Percentiles rank a stretch among this genome's conserved stretches.
phyloP scores from a whole-genome alignment of 2,888 invertebrate genomes.

The Lithophane socia region DNA sequence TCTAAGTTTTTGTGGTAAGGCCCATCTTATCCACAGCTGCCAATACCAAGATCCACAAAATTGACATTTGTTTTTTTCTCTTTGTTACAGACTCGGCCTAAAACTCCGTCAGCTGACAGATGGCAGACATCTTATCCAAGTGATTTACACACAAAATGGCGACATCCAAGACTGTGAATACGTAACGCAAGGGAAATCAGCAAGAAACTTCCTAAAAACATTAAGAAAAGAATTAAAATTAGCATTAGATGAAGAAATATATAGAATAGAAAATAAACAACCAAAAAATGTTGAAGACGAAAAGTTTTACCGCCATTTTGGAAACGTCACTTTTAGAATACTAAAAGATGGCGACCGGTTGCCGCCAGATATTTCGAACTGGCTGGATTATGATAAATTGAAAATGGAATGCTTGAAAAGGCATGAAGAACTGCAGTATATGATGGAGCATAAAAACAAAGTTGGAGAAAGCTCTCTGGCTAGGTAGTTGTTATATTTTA shows the following conservation, averaged over 20 bases:
- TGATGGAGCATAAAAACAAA: constrained; percentile 82
- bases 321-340: constrained; percentile 90
- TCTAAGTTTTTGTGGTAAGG: no score
- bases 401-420: constrained; percentile 89
- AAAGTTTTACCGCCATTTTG: constrained; percentile 83
- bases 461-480: constrained; percentile 75
- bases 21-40: no score
- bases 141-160: constrained; percentile 92
- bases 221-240: constrained; percentile 90
- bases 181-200: constrained; percentile 88
- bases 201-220: constrained; percentile 90
- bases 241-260: constrained; percentile 83
- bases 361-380: constrained; percentile 87
- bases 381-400: constrained; percentile 91
- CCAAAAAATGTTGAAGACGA: constrained; percentile 73
- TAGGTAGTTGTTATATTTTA: constrained; percentile 77
- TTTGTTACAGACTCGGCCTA: constrained; percentile 89
- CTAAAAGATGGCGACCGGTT: constrained; percentile 86
- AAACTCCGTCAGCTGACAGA: constrained; percentile 93
- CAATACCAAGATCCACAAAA: neutral
- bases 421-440: constrained; percentile 83
- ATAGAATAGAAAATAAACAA: constrained; percentile 76
- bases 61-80: constrained; percentile 46
- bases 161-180: constrained; percentile 93
- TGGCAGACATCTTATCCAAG: constrained; percentile 92